A percentile compares a stretch with the other conserved stretches of the same genome.
These are phyloP conservation scores for Drosophila paranaensis DNA, from an alignment of 2,888 invertebrate species.

Conservation along the genomic window DNA sequence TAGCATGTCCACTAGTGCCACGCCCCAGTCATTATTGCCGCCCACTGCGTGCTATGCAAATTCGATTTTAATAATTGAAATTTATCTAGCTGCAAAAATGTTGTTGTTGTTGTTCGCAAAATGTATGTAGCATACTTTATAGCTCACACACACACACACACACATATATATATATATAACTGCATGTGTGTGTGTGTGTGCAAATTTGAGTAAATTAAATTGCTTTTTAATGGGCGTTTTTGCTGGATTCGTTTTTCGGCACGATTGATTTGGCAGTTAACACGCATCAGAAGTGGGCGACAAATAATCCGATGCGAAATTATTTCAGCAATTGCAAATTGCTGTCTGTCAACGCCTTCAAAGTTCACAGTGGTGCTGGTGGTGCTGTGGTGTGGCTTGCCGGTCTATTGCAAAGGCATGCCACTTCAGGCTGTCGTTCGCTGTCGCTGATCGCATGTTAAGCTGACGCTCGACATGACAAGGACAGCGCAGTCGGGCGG, in stretches of 20 bases:
- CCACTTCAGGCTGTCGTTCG: conserved; percentile 51
- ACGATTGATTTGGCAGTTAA: conserved; percentile 71
- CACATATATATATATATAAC: background rate
- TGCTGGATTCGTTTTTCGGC: conserved; percentile 36
- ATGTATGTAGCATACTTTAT: conserved; percentile 50
- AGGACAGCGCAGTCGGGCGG: conserved; percentile 16
- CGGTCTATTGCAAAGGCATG: conserved; percentile 5
- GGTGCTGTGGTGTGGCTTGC: background rate
- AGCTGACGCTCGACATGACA: conserved; percentile 67
- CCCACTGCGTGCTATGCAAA: conserved; percentile 57
- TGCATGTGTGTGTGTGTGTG: conserved; percentile 7
- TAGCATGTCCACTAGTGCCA: conserved; percentile 12
- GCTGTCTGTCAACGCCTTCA: conserved; percentile 64
- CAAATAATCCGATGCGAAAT: conserved; percentile 53
- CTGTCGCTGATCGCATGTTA: conserved; percentile 72
- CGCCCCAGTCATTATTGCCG: conserved; percentile 11
- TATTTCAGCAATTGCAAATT: conserved; percentile 65
- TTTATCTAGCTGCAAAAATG: conserved; percentile 62
- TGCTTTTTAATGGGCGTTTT: conserved; percentile 72
- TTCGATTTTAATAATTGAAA: conserved; percentile 79
- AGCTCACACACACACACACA: conserved; percentile 5
- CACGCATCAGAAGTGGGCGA: conserved; percentile 52
- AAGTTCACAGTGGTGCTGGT: background rate
- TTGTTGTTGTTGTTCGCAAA: conserved; percentile 39
- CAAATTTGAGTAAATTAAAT: conserved; percentile 58